These are phyloP conservation scores for Montipora capitata DNA, from an alignment of 92 coral and sea anemone genomes.

Conservation along the genomic window DNA sequence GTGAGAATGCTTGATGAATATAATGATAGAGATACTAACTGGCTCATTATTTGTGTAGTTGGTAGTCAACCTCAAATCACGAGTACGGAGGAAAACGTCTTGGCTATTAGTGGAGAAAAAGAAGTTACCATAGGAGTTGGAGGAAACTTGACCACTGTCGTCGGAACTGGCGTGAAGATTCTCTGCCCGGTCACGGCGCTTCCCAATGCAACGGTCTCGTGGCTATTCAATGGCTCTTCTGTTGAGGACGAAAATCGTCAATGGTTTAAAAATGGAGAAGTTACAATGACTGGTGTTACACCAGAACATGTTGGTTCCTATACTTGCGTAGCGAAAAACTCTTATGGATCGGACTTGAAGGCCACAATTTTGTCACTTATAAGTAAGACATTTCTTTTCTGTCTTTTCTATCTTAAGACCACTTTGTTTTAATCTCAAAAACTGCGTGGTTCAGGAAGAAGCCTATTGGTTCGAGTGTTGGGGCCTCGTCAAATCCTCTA, in stretches of 20 bases:
- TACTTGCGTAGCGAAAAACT: constrained; percentile 89
- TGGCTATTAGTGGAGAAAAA: constrained; percentile 91
- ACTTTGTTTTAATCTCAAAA: no score
- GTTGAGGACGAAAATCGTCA: constrained; percentile 36
- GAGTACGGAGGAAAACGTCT: constrained; percentile 50
- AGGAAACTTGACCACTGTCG: constrained; percentile 90
- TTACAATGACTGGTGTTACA: constrained; percentile 72
- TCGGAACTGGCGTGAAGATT: constrained; percentile 87
- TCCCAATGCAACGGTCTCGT: constrained; percentile 83
- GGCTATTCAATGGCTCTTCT: constrained; percentile 79
- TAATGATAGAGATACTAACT: not conserved
- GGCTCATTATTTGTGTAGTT: constrained; percentile 34
- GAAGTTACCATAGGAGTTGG: constrained; percentile 79
- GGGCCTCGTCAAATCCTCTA: no score
- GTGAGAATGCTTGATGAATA: no score
- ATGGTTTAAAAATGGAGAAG: constrained; percentile 53
- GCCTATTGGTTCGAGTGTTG: no score
- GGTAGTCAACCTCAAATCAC: constrained; percentile 76
- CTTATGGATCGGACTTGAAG: constrained; percentile 79
- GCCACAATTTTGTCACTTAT: constrained; percentile 76
- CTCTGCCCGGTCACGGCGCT: constrained; percentile 79
- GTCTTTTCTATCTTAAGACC: not conserved
- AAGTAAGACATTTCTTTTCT: constrained; percentile 63
- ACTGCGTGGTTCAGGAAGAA: no score
- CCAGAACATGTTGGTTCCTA: constrained; percentile 80